Conservation (phyloP, 2,888 invertebrate genomes). For the Eledona agricola region DNA sequence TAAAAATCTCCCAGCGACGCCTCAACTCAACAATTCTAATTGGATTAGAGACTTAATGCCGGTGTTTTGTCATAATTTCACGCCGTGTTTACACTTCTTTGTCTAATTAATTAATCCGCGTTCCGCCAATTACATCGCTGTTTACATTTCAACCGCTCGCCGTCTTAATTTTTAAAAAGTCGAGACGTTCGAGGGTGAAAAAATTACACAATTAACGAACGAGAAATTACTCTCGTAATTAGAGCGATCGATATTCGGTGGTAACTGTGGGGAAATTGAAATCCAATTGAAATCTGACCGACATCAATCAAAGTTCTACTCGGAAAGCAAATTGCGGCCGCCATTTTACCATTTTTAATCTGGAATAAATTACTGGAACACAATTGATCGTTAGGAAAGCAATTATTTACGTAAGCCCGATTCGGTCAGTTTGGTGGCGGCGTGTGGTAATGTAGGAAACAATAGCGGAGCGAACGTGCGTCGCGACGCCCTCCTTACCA, state of each 20-base stretch:
- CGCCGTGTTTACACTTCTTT: slow-evolving; percentile 58
- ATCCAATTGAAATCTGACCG: slow-evolving; percentile 19
- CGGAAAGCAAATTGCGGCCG: slow-evolving; percentile 11
- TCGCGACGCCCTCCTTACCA: slow-evolving; percentile 42
- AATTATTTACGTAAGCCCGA: slow-evolving; percentile 24
- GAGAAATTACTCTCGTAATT: too few species aligned
- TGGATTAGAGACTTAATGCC: slow-evolving; percentile 53
- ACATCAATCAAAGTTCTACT: slow-evolving; percentile 36
- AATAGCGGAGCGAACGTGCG: slow-evolving; percentile 31
- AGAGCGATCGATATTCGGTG: slow-evolving; percentile 29
- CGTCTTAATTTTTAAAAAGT: slow-evolving; percentile 40
- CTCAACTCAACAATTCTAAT: slow-evolving; percentile 44
- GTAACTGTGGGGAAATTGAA: slow-evolving; percentile 33
- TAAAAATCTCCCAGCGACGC: slow-evolving; percentile 12
- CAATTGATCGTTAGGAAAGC: slow-evolving; percentile 26
- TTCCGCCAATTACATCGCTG: slow-evolving; percentile 57
- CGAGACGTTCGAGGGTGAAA: too few species aligned
- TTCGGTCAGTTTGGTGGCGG: slow-evolving; percentile 6
- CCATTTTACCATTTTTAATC: slow-evolving; percentile 25
- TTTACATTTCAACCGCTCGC: slow-evolving; percentile 52
- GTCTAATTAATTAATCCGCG: slow-evolving; percentile 61
- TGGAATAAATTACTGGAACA: slow-evolving; percentile 24
- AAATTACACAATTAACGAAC: too few species aligned
- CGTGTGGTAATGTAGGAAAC: slow-evolving; percentile 11
- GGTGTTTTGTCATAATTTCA: slow-evolving; percentile 59